Conservation (phyloP, 2,113 vertebrate genomes). For the Zosterops japonicus region DNA sequence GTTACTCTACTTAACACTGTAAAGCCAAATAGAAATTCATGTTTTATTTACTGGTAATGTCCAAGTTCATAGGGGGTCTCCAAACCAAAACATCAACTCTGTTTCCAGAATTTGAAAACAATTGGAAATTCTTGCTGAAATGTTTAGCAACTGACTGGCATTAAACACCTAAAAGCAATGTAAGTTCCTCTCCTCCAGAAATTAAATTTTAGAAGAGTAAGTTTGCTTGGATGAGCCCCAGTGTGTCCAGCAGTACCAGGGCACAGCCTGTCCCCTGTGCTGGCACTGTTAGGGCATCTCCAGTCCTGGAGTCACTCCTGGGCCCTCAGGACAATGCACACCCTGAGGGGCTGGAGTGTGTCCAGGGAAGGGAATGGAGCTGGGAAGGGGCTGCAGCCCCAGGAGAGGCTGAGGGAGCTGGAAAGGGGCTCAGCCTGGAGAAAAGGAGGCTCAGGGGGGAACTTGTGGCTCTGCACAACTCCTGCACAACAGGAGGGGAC, state of each 20-base stretch:
- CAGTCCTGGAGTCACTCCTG: neutral
- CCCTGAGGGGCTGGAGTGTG: fast-evolving
- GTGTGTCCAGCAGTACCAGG: neutral
- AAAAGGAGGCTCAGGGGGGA: neutral
- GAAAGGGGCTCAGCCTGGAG: neutral
- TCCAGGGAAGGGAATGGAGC: neutral
- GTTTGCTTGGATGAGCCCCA: neutral
- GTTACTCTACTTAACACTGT: neutral
- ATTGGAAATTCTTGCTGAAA: neutral
- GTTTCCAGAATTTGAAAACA: neutral
- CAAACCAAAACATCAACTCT: neutral
- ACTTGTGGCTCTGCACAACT: neutral
- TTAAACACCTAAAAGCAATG: neutral
- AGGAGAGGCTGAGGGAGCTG: neutral
- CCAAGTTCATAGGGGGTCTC: neutral
- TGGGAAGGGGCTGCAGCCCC: neutral
- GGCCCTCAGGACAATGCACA: neutral
- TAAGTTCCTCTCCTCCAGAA: neutral
- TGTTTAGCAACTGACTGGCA: neutral
- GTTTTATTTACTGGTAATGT: neutral
- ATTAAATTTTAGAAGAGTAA: neutral
- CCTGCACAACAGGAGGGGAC: neutral
- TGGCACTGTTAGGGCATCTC: neutral
- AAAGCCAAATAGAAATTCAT: neutral
- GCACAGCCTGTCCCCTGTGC: neutral